These are phyloP conservation scores for Daubentonia madagascariensis DNA, from an alignment of 2,113 vertebrate genomes.

Conservation along the genomic window DNA sequence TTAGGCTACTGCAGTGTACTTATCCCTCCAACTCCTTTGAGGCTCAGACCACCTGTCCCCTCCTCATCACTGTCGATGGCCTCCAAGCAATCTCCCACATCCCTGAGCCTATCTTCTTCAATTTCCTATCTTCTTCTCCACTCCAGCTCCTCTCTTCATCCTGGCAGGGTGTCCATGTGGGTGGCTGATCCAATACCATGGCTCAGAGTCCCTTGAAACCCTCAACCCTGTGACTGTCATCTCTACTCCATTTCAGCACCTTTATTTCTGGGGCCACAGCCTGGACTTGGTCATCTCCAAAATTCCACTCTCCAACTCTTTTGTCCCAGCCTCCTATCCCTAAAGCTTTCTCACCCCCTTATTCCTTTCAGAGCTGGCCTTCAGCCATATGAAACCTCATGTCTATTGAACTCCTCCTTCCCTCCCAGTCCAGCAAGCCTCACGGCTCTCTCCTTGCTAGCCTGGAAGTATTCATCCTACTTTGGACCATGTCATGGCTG, in stretches of 20 bases:
- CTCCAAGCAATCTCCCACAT: not conserved
- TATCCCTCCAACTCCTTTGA: not conserved
- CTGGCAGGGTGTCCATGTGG: not conserved
- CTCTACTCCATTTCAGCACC: not conserved
- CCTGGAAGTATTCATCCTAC: not conserved
- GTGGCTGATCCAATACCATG: not conserved
- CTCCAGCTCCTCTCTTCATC: not conserved
- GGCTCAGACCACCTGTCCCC: not conserved
- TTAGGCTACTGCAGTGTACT: not conserved
- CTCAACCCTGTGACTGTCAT: not conserved
- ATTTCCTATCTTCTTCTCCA: not conserved
- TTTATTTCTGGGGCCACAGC: not conserved
- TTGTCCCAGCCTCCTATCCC: not conserved
- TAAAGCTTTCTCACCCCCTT: not conserved
- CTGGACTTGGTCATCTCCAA: not conserved
- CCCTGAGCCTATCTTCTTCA: not conserved
- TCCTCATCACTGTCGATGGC: not conserved
- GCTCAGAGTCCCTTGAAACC: not conserved
- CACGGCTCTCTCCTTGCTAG: not conserved
- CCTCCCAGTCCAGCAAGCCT: not conserved
- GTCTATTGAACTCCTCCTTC: not conserved
- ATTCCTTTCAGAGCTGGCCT: not conserved
- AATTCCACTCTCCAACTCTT: not conserved
- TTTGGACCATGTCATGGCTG: not conserved
- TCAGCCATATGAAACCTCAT: not conserved